Percentiles rank a stretch among this genome's conserved stretches.
Evolutionary conservation across 2,113 vertebrate species (phyloP).

Genomic region (Ginglymostoma cirratum): DNA sequence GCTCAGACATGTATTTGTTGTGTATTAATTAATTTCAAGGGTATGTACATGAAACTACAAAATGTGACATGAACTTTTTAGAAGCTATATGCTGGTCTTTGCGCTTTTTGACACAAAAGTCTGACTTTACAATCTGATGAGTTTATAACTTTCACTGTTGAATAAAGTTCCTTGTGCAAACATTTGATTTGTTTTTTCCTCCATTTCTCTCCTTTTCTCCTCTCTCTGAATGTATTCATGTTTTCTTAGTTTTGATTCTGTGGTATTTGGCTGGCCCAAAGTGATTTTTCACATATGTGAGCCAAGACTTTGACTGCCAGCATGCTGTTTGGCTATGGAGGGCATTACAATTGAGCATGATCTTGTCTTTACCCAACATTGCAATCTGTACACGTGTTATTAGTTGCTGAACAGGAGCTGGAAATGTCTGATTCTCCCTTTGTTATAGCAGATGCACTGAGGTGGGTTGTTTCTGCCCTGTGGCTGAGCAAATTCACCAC

Average conservation of each 20-base stretch:
- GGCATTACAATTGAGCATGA: not conserved
- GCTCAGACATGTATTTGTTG: not conserved
- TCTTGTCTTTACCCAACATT: not conserved
- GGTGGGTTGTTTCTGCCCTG: not conserved
- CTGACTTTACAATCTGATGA: not conserved
- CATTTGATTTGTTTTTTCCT: not conserved
- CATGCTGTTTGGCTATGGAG: not conserved
- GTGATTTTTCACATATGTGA: not conserved
- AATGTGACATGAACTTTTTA: not conserved
- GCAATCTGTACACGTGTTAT: not conserved
- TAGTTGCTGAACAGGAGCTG: not conserved
- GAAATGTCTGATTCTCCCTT: not conserved
- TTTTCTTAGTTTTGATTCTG: not conserved
- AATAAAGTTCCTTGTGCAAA: not conserved
- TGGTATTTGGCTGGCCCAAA: not conserved
- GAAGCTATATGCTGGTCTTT: not conserved
- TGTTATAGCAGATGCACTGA: not conserved
- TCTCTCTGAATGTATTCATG: not conserved
- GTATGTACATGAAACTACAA: not conserved
- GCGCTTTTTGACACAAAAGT: not conserved
- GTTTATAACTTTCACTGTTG: not conserved
- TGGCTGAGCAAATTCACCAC: not conserved
- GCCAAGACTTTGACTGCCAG: not conserved
- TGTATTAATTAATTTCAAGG: not conserved
- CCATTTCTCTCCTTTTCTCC: not conserved